Percentiles rank a stretch among this genome's conserved stretches.
Conservation (phyloP, 2,113 vertebrate genomes). For the Danionella cerebrum region DNA sequence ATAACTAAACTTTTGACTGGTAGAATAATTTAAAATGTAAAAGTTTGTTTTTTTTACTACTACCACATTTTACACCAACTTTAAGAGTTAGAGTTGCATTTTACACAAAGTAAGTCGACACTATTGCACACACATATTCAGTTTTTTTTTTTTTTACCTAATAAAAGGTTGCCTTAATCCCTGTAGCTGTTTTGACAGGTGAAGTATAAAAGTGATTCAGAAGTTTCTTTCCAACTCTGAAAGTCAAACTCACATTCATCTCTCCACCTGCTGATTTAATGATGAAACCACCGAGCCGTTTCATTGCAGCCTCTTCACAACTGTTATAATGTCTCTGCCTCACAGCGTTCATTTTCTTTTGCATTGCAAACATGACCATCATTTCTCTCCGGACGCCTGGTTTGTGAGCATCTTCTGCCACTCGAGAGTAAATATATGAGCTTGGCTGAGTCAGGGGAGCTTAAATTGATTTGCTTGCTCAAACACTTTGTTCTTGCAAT, state of each 20-base stretch:
- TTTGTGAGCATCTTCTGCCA: conserved; percentile 42
- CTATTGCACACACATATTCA: too few species aligned
- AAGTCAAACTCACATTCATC: conserved; percentile 48
- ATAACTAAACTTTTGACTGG: too few species aligned
- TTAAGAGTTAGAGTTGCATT: too few species aligned
- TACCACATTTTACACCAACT: too few species aligned
- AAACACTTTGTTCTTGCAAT: conserved; percentile 60
- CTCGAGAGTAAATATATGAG: conserved; percentile 54
- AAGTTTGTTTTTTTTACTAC: too few species aligned
- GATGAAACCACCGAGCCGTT: conserved; percentile 58
- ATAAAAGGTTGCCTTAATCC: too few species aligned
- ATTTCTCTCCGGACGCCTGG: conserved; percentile 37
- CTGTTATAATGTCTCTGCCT: conserved; percentile 52
- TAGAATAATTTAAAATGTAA: too few species aligned
- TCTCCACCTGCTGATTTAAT: conserved; percentile 48
- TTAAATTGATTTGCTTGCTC: conserved; percentile 64
- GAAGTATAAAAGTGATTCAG: conserved; percentile 49
- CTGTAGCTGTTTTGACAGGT: too few species aligned
- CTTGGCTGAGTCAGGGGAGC: conserved; percentile 39
- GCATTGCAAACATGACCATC: conserved; percentile 32
- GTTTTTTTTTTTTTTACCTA: too few species aligned
- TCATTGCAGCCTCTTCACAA: conserved; percentile 49
- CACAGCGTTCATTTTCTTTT: conserved; percentile 48
- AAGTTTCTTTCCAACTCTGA: conserved; percentile 55
- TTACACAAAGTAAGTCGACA: too few species aligned